Base-by-base conservation (phyloP, 2,888 invertebrate species). In the Sinohyriopsis cumingii region DNA sequence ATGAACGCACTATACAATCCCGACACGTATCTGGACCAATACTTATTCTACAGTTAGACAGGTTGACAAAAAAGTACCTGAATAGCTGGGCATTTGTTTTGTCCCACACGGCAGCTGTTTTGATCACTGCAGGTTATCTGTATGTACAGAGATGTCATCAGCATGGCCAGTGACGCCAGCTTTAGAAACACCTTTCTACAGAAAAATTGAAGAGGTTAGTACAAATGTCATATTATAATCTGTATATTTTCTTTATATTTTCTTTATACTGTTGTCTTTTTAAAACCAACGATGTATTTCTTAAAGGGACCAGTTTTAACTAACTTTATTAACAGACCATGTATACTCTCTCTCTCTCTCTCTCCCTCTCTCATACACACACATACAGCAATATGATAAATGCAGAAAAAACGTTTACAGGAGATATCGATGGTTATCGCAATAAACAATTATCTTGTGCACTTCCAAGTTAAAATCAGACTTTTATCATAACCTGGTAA, bases 151-250 rank as follows among this genome's bases (percentile, higher is more conserved):
- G 95, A 94, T 69, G 92, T 93, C 22, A 95, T 90, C 18, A 96
- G 90, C 0, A 96, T 94, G 0, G 92, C 92, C 15, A 96, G 89
- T 0, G 95, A 95, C 0, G 95, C 94, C 5, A 96, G 90, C 28
- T 95, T 92, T 0, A 96, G 88, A 69, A 95, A 92, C 1, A 96
- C 93, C 0, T 94, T 95, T 57, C 90, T 89, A 80, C 20, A 75
- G 78, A 54, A 55, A 65, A 62, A 68, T 25, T 28, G 28, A 28
- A 53, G 28, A 55, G 55, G 28, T 28, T 28, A 6, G 7, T 28
- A 28, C 6, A 28, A 4, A 4, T 28, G 3, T 28, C 5, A 28
- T 28, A 6, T 6, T 6, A 28, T 28, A 5, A 28, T 28, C 28
- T 28, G 28, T 5, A 28, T 28, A 28, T 28, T 28, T 28, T 28